Percentiles rank a stretch among this genome's conserved stretches.
Evolutionary conservation across 2,888 invertebrate species (phyloP).

Genomic region (Drosophila nr. perissopoda): DNA sequence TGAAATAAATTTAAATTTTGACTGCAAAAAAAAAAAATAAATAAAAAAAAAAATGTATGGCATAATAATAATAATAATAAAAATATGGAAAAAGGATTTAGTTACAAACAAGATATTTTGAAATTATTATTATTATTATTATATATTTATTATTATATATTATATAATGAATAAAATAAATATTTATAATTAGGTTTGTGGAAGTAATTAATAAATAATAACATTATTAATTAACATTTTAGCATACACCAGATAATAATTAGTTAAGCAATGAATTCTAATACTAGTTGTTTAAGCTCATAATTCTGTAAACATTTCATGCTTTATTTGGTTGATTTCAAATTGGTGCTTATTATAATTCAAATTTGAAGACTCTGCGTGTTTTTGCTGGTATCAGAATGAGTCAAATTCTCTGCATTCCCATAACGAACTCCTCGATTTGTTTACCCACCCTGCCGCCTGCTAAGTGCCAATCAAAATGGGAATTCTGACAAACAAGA

Average conservation of each 20-base stretch:
- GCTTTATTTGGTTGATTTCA: background rate
- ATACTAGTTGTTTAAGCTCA: background rate
- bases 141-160: background rate
- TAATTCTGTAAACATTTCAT: background rate
- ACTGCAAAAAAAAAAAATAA: too few relatives aligned
- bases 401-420: slow-evolving; percentile 41
- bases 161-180: background rate
- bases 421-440: slow-evolving; percentile 60
- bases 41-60: too few relatives aligned
- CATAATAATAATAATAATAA: background rate
- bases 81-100: background rate
- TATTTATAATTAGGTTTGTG: background rate
- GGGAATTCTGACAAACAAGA: slow-evolving; percentile 63
- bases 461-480: slow-evolving; percentile 77
- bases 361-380: slow-evolving; percentile 36
- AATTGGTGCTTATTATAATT: background rate
- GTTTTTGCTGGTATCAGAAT: slow-evolving; percentile 11
- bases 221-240: background rate
- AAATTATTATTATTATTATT: background rate
- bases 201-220: background rate
- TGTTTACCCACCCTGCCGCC: slow-evolving; percentile 58
- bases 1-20: too few relatives aligned
- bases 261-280: background rate
- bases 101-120: background rate
- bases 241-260: background rate